phyloP scores from a whole-genome alignment of 2,797 vertebrate genomes.

The Phaenicophaeus curvirostris region DNA sequence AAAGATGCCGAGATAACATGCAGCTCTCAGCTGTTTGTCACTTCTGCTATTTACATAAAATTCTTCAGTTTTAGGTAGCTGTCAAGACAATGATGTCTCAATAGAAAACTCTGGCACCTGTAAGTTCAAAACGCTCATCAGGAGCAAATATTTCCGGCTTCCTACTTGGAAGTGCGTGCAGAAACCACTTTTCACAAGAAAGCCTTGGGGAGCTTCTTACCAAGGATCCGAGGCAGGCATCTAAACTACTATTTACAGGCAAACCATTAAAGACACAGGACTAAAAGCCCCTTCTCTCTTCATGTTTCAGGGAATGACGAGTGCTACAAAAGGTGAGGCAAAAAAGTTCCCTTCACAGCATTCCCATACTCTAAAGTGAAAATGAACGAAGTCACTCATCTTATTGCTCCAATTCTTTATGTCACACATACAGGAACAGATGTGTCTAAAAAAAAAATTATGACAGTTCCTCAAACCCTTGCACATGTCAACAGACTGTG shows the following conservation, averaged over 20 bases:
- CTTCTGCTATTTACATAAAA: not conserved
- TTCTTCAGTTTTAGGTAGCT: not conserved
- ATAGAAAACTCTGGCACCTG: not conserved
- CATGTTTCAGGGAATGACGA: not conserved
- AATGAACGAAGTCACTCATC: not conserved
- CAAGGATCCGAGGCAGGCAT: not conserved
- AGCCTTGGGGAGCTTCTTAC: not conserved
- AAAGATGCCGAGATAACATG: not conserved
- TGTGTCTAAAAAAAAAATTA: not conserved
- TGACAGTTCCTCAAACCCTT: not conserved
- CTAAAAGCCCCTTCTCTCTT: not conserved
- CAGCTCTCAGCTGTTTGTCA: not conserved
- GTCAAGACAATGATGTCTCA: not conserved
- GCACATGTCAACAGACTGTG: not conserved
- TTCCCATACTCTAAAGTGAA: not conserved
- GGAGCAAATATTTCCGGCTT: not conserved
- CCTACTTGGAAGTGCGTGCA: not conserved
- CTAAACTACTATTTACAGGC: not conserved
- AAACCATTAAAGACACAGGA: not conserved
- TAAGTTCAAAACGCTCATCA: not conserved
- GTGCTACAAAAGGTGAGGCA: not conserved
- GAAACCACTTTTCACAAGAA: not conserved
- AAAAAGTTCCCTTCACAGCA: not conserved
- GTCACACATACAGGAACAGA: not conserved
- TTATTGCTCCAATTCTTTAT: not conserved